phyloP scores from a whole-genome alignment of 2,797 vertebrate genomes.

The Chromobotia macracanthus region DNA sequence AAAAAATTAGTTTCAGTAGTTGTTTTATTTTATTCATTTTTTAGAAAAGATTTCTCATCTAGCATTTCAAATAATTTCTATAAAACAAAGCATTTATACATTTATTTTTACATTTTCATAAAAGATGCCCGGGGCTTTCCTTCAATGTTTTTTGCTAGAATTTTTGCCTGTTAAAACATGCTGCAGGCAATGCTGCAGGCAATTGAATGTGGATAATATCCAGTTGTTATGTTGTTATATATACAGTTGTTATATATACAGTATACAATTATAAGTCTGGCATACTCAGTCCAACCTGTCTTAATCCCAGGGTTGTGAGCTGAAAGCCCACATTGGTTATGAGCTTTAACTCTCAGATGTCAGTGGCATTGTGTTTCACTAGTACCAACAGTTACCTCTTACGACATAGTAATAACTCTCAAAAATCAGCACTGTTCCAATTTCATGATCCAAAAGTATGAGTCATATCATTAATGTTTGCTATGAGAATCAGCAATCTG shows the following conservation, averaged over 20 bases:
- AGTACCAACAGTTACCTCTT: no score
- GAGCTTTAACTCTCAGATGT: no score
- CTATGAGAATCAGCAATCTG: no score
- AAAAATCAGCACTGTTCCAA: no score
- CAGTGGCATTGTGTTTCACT: no score
- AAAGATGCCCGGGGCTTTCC: neutral
- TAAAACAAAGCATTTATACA: no score
- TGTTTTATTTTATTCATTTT: neutral
- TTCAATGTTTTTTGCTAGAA: neutral
- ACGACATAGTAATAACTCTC: no score
- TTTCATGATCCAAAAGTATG: no score
- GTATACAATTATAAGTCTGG: neutral
- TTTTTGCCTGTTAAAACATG: neutral
- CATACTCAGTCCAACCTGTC: neutral
- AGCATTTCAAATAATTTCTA: no score
- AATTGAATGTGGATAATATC: slow-evolving; percentile 8
- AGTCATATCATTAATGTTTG: no score
- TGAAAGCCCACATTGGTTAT: no score
- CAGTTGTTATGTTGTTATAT: slow-evolving; percentile 23
- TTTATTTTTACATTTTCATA: neutral
- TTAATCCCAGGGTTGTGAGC: neutral
- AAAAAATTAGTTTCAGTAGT: neutral
- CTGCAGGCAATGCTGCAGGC: neutral
- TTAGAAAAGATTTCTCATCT: no score
- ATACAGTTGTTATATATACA: neutral